Evolutionary conservation across 2,113 vertebrate genomes (phyloP), one percentile per base, ranked within the genome.

Genomic region (Microtus oregoni): DNA sequence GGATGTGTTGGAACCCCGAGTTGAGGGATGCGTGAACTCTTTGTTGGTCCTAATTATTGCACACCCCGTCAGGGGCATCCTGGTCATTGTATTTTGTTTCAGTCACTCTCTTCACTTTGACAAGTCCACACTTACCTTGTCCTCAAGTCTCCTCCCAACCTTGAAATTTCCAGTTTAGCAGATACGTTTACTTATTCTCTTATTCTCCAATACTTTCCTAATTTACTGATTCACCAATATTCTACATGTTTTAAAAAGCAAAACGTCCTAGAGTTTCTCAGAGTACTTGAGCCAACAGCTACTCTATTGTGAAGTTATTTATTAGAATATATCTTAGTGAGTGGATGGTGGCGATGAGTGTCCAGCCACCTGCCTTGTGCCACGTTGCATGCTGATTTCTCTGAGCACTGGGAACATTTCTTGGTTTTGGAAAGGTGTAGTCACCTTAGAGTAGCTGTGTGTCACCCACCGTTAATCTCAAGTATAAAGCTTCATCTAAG

Each of bases 341-440:
- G 96, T 92, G 19, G 61, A 90, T 94, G 44, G 93, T n/a, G n/a
- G 82, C 96, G 87, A 96, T 78, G 38, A 70, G 30, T 97, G 97
- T 97, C 86, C 97, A 97, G 96, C 79, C 93, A 95, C 30, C 87
- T 92, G 87, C 96, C 94, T 68, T 17, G 83, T 65, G 93, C 95
- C 68, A 7, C 92, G 94, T 52, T 76, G 0, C 55, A 38, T 97
- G 97, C 93, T 89, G 7, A 97, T 97, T 97, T 97, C 90, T 96
- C 50, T 72, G 94, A 96, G 90, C 79, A 76, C 67, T 92, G 63
- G 79, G 92, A 96, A 78, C 63, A 12, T 88, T 93, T 92, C 95
- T 98, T 95, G 86, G 7, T 96, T 98, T 97, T 90, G 95, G 82
- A 94, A 65, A 89, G 75, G 79, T 97, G 92, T 98, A 98, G 98